Evolutionary conservation across 2,113 vertebrate genomes (phyloP).

Genomic region (Grammomys surdaster): DNA sequence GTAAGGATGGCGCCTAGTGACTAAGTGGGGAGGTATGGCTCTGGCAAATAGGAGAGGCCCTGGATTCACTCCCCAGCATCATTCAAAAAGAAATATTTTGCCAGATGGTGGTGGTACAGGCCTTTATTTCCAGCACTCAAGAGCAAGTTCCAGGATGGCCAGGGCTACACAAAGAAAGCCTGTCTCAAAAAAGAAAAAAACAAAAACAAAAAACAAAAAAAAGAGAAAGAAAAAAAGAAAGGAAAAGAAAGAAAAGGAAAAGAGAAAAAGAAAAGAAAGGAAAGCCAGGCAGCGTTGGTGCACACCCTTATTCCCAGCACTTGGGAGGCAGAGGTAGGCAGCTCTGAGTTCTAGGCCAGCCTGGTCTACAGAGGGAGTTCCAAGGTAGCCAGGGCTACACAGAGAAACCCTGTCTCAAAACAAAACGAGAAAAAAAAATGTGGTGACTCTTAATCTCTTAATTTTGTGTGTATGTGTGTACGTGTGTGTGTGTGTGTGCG

Average conservation of each 20-base stretch:
- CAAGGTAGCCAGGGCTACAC: neutral
- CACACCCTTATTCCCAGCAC: neutral
- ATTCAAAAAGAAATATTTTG: neutral
- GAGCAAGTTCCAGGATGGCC: neutral
- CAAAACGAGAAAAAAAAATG: neutral
- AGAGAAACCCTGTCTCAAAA: neutral
- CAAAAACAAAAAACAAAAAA: rapidly evolving
- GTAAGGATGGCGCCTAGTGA: neutral
- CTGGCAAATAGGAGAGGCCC: neutral
- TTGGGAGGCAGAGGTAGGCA: neutral
- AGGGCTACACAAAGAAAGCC: neutral
- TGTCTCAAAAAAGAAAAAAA: neutral
- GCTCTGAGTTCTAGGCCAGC: neutral
- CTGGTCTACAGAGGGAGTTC: neutral
- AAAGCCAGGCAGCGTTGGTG: neutral
- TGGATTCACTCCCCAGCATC: neutral
- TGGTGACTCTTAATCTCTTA: neutral
- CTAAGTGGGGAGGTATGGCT: neutral
- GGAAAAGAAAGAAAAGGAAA: rapidly evolving
- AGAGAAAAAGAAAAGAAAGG: neutral
- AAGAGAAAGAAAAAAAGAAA: neutral
- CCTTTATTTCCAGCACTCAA: neutral
- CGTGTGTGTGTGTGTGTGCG: neutral
- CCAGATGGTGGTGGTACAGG: neutral
- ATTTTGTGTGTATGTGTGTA: neutral